phyloP scores from a whole-genome alignment of 2,888 invertebrate genomes.

The Thelaira solivaga region DNA sequence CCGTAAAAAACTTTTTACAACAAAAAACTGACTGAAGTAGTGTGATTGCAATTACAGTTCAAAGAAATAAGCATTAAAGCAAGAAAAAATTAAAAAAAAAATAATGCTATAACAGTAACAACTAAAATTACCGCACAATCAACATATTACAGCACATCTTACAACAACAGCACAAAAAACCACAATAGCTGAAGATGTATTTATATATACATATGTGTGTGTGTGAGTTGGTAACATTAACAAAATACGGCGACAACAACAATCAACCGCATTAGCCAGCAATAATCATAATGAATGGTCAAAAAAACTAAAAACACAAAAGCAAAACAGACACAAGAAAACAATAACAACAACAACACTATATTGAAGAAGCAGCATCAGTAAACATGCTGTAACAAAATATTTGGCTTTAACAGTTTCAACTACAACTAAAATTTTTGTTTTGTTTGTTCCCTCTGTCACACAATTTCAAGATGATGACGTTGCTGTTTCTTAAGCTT shows the following conservation, averaged over 20 bases:
- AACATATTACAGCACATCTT: conserved; percentile 58
- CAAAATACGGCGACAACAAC: conserved; percentile 24
- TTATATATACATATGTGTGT: not conserved
- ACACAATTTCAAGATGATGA: conserved; percentile 28
- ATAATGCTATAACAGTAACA: conserved; percentile 27
- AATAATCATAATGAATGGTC: conserved; percentile 61
- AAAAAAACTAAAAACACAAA: conserved; percentile 36
- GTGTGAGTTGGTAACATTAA: conserved; percentile 14
- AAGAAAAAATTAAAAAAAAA: conserved; percentile 18
- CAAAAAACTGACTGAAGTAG: not conserved
- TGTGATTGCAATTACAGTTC: conserved; percentile 60
- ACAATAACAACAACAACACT: not conserved
- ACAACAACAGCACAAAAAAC: conserved; percentile 17
- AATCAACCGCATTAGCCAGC: conserved; percentile 41
- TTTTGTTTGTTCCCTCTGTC: conserved; percentile 27
- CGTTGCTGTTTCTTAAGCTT: not conserved
- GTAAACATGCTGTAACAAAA: conserved; percentile 22
- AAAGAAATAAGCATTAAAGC: conserved; percentile 47
- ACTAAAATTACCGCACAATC: conserved; percentile 56
- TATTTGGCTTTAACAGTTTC: conserved; percentile 47
- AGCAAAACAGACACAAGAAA: not conserved
- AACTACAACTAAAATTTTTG: conserved; percentile 36
- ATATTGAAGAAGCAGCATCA: conserved; percentile 48
- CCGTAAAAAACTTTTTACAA: not conserved
- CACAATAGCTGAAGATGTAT: conserved; percentile 16